Base-by-base conservation (phyloP, 2,797 vertebrate genomes). In the Brotula barbata region DNA sequence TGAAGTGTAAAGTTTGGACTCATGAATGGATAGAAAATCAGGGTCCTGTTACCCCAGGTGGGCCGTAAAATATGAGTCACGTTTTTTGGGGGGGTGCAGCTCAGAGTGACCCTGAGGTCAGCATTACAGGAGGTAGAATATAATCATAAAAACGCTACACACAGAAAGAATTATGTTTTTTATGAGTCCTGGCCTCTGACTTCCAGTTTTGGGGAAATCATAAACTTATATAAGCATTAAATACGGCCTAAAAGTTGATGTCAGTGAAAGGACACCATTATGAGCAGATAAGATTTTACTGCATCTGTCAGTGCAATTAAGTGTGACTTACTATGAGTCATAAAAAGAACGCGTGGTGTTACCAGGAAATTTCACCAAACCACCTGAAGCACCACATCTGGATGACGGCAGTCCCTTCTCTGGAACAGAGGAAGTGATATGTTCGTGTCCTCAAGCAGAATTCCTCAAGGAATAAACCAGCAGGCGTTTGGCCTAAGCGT, bases 141-240 rank as follows among this genome's bases (percentile, higher is more conserved):
- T 59, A 40, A 63, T 64, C 82, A 78, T 85, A 78, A 84, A 87
- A 82, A 79, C 22, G 45, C 47, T 80, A 12, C 10, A 70, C 81
- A 81, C 61, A 53, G 72, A 75, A 53, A 65, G 65, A 75, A 60
- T 86, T 79, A 73, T 77, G 70, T 56, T 72, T 44, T 88, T 84
- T 73, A 80, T 5, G 75, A 78, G 64, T 44, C 40, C 11, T 52
- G 75, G 78, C 56, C 72, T 67, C 78, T 58, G 39, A 84, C 82
- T 88, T 87, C 85, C 84, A 85, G 63, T 81, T 85, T 83, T 60
- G 45, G 62, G 86, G 81, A 88, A 90, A 87, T 75, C 75, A 73
- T 89, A 87, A 89, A 88, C 47, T 80, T 85, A 64, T 20, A 20
- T 65, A 77, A 88, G 88, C 69, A 75, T 69, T 34, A 52, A 74